Evolutionary conservation across 1,140 invertebrate genomes (phyloP), one percentile per base, ranked within the genome.

Genomic region (Drosophila teissieri): DNA sequence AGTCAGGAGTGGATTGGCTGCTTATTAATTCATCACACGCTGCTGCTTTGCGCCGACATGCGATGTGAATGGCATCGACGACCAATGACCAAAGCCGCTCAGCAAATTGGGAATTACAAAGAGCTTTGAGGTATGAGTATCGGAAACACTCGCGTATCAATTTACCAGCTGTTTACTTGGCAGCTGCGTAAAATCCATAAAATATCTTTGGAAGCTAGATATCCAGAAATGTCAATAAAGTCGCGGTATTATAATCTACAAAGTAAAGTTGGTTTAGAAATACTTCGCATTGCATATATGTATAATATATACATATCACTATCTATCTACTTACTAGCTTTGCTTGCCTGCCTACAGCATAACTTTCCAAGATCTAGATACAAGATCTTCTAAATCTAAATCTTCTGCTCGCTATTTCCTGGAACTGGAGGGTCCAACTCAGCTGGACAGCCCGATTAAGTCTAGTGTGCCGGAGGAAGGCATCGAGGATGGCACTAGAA

Each of bases 391-490:
- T 52, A 15, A 22, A 31, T 12, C 11, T 19, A 19, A 19, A 19
- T 19, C 19, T 19, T 1, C 19, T 27, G 4, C 37, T 67, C 22
- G 31, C 31, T 52, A 14, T 58, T 72, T 73, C 69, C 67, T 49
- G 19, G 67, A 79, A 58, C 37, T 51, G 44, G 12, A 17, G 24
- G 31, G 55, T 19, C 48, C 46, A 14, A 39, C 55, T 54, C 61
- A 63, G 70, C 57, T 63, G 79, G 79, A 82, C 69, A 70, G 75
- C 45, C 70, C 65, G 65, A 84, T 67, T 76, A 84, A 76, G 70
- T 70, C 14, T 27, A 36, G n/a, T 19, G 51, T 10, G 22, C 27
- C 64, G 36, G 51, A 19, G n/a, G 73, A 80, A 78, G 67, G 64
- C 78, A 74, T 2, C 52, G 61, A 67, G 70, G 81, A 85, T 69